A percentile compares a stretch with the other conserved stretches of the same genome.
phyloP scores from a whole-genome alignment of 2,888 invertebrate genomes.

The Formica aserva region DNA sequence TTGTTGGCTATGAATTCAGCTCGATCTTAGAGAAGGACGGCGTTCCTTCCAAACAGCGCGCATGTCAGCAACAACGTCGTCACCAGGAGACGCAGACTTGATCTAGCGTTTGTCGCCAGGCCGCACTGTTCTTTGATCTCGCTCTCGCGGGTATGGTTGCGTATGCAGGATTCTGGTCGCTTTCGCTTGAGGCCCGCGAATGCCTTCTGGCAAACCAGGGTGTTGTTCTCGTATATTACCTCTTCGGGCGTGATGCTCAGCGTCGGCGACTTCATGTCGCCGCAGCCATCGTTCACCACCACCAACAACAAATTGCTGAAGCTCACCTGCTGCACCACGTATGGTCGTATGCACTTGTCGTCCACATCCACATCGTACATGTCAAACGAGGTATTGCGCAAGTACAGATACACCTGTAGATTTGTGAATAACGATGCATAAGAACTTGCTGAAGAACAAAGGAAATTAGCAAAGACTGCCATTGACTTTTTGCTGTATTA shows the following conservation, averaged over 20 bases:
- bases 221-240: constrained; percentile 87
- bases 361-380: constrained; percentile 76
- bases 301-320: constrained; percentile 93
- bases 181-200: constrained; percentile 89
- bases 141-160: constrained; percentile 91
- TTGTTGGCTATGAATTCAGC: constrained; percentile 35
- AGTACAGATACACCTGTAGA: constrained; percentile 85
- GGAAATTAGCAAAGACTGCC: background rate
- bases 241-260: constrained; percentile 85
- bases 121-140: constrained; percentile 84
- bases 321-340: constrained; percentile 91
- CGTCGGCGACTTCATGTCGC: constrained; percentile 86
- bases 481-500: too few relatives aligned
- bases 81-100: constrained; percentile 70
- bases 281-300: constrained; percentile 90
- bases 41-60: background rate
- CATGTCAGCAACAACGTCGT: constrained; percentile 46
- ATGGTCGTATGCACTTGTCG: constrained; percentile 87
- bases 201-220: constrained; percentile 88
- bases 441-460: background rate
- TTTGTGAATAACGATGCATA: background rate
- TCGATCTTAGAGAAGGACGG: background rate
- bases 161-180: constrained; percentile 92
- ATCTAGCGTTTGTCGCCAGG: constrained; percentile 70
- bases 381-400: constrained; percentile 78